Conservation (phyloP, 2,797 vertebrate species). For the Botia almorhae region DNA sequence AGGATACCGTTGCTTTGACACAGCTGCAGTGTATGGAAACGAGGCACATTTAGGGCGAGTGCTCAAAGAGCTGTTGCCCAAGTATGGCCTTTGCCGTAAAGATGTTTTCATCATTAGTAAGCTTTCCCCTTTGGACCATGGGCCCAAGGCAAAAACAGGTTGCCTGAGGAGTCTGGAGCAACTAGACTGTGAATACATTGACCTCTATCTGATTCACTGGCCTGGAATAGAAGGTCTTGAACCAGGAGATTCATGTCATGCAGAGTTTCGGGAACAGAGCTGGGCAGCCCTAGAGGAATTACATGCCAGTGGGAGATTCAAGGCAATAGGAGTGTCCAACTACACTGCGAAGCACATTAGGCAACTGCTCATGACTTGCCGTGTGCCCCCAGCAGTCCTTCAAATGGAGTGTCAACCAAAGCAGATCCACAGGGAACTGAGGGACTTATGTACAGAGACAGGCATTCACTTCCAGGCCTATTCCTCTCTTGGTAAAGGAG, state of each 20-base stretch:
- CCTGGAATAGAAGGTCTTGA: slow-evolving; percentile 65
- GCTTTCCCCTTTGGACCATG: slow-evolving; percentile 65
- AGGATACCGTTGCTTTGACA: slow-evolving; percentile 71
- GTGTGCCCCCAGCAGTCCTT: slow-evolving; percentile 64
- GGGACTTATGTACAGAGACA: slow-evolving; percentile 54
- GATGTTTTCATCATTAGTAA: slow-evolving; percentile 69
- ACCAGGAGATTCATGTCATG: slow-evolving; percentile 60
- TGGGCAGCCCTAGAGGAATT: slow-evolving; percentile 67
- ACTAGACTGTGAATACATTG: slow-evolving; percentile 64
- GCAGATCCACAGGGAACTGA: slow-evolving; percentile 62
- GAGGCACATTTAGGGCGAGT: slow-evolving; percentile 62
- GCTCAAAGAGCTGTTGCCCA: slow-evolving; percentile 64
- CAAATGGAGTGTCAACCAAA: slow-evolving; percentile 70
- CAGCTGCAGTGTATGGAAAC: slow-evolving; percentile 68
- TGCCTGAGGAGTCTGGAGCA: slow-evolving; percentile 62
- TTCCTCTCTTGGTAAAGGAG: slow-evolving; percentile 69
- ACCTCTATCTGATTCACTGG: slow-evolving; percentile 73
- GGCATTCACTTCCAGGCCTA: slow-evolving; percentile 72
- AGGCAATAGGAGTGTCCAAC: slow-evolving; percentile 70
- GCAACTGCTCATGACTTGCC: slow-evolving; percentile 59
- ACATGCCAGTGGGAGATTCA: slow-evolving; percentile 54
- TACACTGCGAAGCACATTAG: slow-evolving; percentile 64
- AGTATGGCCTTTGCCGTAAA: slow-evolving; percentile 51
- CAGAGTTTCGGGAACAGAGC: slow-evolving; percentile 52
- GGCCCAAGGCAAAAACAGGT: slow-evolving; percentile 54